These are phyloP conservation scores for Amiota communis DNA, from an alignment of 2,888 invertebrate species.

Conservation along the genomic window DNA sequence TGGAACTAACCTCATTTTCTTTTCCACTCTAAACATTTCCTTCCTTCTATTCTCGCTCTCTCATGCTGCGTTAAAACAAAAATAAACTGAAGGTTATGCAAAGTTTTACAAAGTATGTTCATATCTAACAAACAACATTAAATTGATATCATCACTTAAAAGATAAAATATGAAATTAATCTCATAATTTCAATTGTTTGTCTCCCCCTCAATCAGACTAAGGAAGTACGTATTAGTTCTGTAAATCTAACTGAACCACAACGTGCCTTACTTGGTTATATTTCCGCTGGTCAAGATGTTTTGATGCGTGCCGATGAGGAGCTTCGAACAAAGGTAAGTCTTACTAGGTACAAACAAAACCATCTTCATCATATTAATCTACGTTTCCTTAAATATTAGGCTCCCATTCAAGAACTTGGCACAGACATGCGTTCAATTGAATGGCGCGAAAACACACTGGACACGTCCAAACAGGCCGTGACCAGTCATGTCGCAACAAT, in stretches of 20 bases:
- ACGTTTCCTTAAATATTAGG: constrained; percentile 51
- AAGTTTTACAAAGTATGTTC: constrained; percentile 65
- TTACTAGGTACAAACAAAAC: neutral
- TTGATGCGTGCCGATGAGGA: constrained; percentile 90
- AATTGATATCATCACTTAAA: too few species aligned
- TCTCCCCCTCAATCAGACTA: constrained; percentile 60
- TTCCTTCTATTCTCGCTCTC: constrained; percentile 36
- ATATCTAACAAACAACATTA: neutral
- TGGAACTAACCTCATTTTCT: constrained; percentile 28
- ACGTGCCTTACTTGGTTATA: constrained; percentile 91
- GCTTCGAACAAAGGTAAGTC: constrained; percentile 75
- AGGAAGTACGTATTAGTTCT: constrained; percentile 82
- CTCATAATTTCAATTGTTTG: constrained; percentile 19
- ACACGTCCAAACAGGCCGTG: constrained; percentile 96
- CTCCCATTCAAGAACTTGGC: constrained; percentile 82
- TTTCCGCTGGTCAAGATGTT: constrained; percentile 90
- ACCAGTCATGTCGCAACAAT: constrained; percentile 98
- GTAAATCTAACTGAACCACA: constrained; percentile 90
- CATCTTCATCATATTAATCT: neutral
- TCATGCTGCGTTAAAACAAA: constrained; percentile 55
- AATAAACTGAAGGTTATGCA: constrained; percentile 54
- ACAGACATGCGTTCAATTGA: constrained; percentile 89
- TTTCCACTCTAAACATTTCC: constrained; percentile 48
- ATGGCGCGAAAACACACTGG: constrained; percentile 95
- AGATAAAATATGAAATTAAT: neutral